phyloP scores from a whole-genome alignment of 2,888 invertebrate species.

The Nipponacmea schrenckii region DNA sequence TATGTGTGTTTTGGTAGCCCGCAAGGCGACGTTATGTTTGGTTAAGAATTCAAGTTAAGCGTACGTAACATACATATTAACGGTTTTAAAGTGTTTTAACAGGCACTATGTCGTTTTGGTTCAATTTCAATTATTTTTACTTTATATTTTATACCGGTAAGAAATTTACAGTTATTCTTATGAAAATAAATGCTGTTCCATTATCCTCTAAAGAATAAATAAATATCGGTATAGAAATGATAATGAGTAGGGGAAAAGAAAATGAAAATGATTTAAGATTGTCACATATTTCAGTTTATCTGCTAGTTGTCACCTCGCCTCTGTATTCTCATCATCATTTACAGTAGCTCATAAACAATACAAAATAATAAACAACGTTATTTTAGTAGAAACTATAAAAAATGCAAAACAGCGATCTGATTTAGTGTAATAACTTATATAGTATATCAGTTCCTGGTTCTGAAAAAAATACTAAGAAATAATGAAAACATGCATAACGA shows the following conservation, averaged over 20 bases:
- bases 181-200: not conserved
- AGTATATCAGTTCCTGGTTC: too few species aligned
- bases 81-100: conserved; percentile 2
- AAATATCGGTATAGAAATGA: not conserved
- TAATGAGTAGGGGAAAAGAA: not conserved
- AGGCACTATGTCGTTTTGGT: not conserved
- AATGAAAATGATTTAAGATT: conserved; percentile 4
- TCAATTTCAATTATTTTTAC: not conserved
- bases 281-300: not conserved
- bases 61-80: not conserved
- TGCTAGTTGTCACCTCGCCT: not conserved
- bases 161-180: conserved; percentile 9
- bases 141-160: not conserved
- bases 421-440: too few species aligned
- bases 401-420: too few species aligned
- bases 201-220: not conserved
- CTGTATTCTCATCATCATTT: conserved; percentile 1
- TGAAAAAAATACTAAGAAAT: too few species aligned
- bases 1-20: not conserved
- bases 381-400: too few species aligned
- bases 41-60: not conserved
- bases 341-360: not conserved
- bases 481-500: too few species aligned
- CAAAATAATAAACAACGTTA: too few species aligned
- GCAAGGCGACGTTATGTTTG: conserved; percentile 6